Conservation (phyloP, 2,888 invertebrate genomes). For the Chrysolina oricalcia region DNA sequence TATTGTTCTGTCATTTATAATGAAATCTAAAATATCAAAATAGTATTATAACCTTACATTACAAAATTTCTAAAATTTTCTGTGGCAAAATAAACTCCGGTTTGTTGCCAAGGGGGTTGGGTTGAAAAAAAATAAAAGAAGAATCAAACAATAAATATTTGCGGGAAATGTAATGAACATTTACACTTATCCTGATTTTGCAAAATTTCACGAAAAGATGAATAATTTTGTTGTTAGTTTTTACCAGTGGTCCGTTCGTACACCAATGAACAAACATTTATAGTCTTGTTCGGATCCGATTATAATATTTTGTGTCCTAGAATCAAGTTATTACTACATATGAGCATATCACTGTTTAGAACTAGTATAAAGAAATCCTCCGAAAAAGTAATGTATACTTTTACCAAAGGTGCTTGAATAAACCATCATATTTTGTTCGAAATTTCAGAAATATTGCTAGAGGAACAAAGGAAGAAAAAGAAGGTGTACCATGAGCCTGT, state of each 20-base stretch:
- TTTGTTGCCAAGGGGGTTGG: no score
- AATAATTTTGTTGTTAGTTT: constrained; percentile 13
- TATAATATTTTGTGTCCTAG: constrained; percentile 26
- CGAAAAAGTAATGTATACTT: not conserved
- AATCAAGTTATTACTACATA: constrained; percentile 4
- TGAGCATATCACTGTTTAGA: constrained; percentile 15
- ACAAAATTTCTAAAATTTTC: no score
- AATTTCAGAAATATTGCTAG: not conserved
- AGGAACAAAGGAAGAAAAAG: no score
- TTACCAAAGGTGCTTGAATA: constrained; percentile 27
- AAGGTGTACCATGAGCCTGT: no score
- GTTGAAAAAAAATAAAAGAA: no score
- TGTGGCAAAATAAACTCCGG: no score
- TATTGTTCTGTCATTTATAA: no score
- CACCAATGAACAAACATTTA: constrained; percentile 32
- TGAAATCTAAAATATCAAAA: no score
- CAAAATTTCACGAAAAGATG: constrained; percentile 33
- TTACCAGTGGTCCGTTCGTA: constrained; percentile 37
- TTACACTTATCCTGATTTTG: constrained; percentile 36
- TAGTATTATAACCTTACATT: no score
- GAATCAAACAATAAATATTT: constrained; percentile 34
- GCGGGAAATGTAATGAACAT: constrained; percentile 32
- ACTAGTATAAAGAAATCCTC: constrained; percentile 10
- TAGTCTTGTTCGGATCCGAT: constrained; percentile 7
- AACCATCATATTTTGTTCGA: constrained; percentile 11